phyloP scores from a whole-genome alignment of 2,113 vertebrate genomes.

The Oxyruncus cristatus region DNA sequence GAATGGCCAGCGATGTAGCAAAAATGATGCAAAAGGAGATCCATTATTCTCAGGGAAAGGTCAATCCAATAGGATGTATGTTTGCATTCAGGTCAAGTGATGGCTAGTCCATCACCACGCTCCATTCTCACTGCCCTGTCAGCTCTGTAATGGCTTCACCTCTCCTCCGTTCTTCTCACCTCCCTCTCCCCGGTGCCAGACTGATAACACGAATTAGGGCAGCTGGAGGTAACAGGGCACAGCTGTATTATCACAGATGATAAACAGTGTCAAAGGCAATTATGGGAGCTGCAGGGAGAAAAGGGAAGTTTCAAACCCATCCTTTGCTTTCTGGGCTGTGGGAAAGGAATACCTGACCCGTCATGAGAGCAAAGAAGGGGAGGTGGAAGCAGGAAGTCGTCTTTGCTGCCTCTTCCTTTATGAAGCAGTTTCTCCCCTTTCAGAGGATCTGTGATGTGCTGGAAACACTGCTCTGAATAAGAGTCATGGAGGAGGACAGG shows the following conservation, averaged over 20 bases:
- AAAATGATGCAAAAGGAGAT: conserved; percentile 33
- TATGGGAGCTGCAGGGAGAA: background rate
- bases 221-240: conserved; percentile 18
- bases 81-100: conserved; percentile 62
- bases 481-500: background rate
- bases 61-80: conserved; percentile 69
- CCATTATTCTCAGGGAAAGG: conserved; percentile 74
- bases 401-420: background rate
- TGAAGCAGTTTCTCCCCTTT: background rate
- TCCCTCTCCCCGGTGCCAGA: background rate
- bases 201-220: conserved; percentile 30
- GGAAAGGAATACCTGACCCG: background rate
- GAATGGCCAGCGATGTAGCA: conserved; percentile 43
- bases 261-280: conserved; percentile 63
- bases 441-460: background rate
- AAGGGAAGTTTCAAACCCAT: background rate
- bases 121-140: conserved; percentile 44
- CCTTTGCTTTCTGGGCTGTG: background rate
- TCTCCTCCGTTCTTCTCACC: conserved; percentile 10
- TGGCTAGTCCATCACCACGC: conserved; percentile 58
- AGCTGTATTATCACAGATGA: conserved; percentile 57
- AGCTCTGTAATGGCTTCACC: conserved; percentile 64
- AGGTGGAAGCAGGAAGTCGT: background rate
- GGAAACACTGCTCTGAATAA: background rate
- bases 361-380: background rate